Evolutionary conservation across 2,113 vertebrate species (phyloP), one percentile per base, ranked within the genome.

Genomic region (Hippocampus barbouri): DNA sequence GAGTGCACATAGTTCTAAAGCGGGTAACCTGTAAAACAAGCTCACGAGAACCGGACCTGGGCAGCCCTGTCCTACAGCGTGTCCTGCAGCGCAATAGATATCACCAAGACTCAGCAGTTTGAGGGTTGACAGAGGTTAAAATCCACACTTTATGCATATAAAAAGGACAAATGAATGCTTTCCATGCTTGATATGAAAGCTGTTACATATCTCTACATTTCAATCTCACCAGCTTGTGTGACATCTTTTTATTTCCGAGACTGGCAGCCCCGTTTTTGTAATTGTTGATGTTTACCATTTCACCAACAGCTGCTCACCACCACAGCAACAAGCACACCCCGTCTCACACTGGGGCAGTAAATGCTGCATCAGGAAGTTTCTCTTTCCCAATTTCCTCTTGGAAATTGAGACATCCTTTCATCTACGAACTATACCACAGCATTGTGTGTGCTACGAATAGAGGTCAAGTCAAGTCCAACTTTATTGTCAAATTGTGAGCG

Each of bases 131-230:
- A 72, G 70, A 69, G 74, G 80, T 79, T 77, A 74, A 80, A 66
- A 78, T 82, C 34, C 75, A 73, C 75, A 75, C 14, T 80, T 85
- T 83, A 78, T 73, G 57, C 79, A 64, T 74, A 45, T 73, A 86
- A 87, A 89, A 86, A 89, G 34, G 84, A 79, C 78, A 82, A 77
- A 82, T 87, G 89, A 85, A 87, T 85, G 81, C 87, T 80, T 85
- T 56, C 80, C 68, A 66, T 76, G 86, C 85, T 83, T 84, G 82
- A 86, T 83, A 75, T 85, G 81, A 80, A 84, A 86, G 78, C 68
- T 18, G 72, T 72, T 62, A 83, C 76, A 86, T 90, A 85, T 83
- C 74, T 67, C 83, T 68, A 51, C 70, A 74, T 85, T 87, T 84
- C 77, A 82, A 82, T 87, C 79, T 81, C 70, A 49, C 66, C 9